Evolutionary conservation across 2,888 invertebrate species (phyloP).

Genomic region (Nymphalis polychloros): DNA sequence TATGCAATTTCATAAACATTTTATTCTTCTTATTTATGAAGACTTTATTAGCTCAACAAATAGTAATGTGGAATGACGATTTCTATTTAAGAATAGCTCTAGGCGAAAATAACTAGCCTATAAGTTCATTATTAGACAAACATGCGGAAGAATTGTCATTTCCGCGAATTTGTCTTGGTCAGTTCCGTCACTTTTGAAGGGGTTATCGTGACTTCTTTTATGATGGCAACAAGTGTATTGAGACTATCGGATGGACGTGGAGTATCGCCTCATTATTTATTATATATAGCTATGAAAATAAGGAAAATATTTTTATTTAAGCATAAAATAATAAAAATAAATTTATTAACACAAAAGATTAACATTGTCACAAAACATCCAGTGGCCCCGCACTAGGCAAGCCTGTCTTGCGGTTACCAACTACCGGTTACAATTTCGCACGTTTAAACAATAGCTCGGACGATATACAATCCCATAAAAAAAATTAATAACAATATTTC

Average conservation of each 20-base stretch:
- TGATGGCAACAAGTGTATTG: slow-evolving; percentile 51
- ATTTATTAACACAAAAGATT: no score
- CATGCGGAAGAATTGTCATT: slow-evolving; percentile 40
- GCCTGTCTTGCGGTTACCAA: no score
- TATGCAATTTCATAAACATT: no score
- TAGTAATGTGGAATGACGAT: slow-evolving; percentile 25
- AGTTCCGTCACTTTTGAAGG: slow-evolving; percentile 44
- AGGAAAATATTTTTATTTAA: slow-evolving; percentile 45
- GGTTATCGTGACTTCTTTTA: slow-evolving; percentile 43
- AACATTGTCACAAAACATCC: no score
- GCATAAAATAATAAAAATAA: no score
- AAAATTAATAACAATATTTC: no score
- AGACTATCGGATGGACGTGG: slow-evolving; percentile 50
- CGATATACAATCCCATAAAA: no score
- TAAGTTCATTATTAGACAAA: slow-evolving; percentile 32
- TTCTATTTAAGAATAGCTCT: slow-evolving; percentile 18
- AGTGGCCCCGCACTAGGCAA: no score
- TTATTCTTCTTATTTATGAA: no score
- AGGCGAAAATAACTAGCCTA: slow-evolving; percentile 20
- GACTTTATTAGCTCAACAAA: slow-evolving; percentile 36
- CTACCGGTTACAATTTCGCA: no score
- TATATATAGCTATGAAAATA: slow-evolving; percentile 49
- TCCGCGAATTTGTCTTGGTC: slow-evolving; percentile 49
- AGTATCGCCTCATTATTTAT: slow-evolving; percentile 47
- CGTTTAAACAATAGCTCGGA: no score